Evolutionary conservation across 1,140 invertebrate species (phyloP).

Genomic region (Panulirus ornatus): DNA sequence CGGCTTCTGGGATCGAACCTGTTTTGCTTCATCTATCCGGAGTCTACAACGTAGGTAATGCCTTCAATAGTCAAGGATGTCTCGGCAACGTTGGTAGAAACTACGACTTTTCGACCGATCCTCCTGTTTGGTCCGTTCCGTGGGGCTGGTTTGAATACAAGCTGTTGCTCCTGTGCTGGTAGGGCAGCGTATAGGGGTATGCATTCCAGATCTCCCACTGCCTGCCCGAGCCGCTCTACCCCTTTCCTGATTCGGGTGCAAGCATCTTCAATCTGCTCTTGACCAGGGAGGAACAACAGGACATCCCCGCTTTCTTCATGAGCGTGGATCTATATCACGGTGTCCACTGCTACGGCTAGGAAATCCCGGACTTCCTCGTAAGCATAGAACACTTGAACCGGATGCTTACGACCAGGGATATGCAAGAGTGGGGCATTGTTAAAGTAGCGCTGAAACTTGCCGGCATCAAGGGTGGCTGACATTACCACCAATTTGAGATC

Average conservation of each 20-base stretch:
- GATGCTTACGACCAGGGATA: conserved; percentile 96
- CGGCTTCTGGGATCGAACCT: conserved; percentile 98
- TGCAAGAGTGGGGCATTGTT: conserved; percentile 99
- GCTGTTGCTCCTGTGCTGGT: conserved; percentile 97
- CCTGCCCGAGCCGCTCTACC: conserved; percentile 97
- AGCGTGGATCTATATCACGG: conserved; percentile 98
- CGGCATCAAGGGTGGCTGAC: conserved; percentile 99
- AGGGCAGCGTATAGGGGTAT: conserved; percentile 99
- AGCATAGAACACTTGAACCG: conserved; percentile 99
- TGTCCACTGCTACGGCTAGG: conserved; percentile 97
- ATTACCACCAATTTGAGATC: conserved; percentile 99
- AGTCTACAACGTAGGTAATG: conserved; percentile 99
- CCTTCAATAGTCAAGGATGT: conserved; percentile 99
- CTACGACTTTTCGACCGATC: conserved; percentile 95
- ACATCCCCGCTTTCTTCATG: conserved; percentile 98
- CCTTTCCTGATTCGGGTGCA: conserved; percentile 98
- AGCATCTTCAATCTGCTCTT: conserved; percentile 99
- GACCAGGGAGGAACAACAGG: conserved; percentile 95
- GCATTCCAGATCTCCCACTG: conserved; percentile 97
- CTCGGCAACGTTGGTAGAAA: conserved; percentile 99
- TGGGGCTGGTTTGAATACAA: conserved; percentile 97
- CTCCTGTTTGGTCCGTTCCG: conserved; percentile 95
- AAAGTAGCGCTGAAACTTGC: conserved; percentile 98
- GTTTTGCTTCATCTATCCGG: conserved; percentile 99
- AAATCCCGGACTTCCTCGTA: conserved; percentile 99